Evolutionary conservation across 2,797 vertebrate species (phyloP).

Genomic region (Xyrichtys novacula): DNA sequence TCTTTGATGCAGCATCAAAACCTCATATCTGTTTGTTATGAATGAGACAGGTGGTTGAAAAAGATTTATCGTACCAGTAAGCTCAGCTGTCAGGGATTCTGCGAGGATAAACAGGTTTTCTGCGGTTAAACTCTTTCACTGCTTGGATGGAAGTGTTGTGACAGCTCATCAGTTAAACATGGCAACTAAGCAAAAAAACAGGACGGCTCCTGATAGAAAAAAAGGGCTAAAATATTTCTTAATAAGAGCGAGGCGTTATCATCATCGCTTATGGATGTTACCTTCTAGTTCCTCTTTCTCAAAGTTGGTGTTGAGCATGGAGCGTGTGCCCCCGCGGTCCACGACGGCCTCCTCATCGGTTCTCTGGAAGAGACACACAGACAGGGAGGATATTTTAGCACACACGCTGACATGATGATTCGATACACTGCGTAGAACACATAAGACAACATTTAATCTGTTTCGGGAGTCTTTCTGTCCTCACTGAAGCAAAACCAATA

Average conservation of each 20-base stretch:
- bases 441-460: not conserved
- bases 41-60: conserved; percentile 18
- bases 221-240: not conserved
- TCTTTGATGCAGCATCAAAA: conserved; percentile 52
- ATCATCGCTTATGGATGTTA: conserved; percentile 69
- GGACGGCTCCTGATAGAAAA: not conserved
- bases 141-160: not conserved
- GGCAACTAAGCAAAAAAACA: not conserved
- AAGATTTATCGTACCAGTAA: not conserved
- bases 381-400: too few species aligned
- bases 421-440: too few species aligned
- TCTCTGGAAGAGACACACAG: conserved; percentile 83
- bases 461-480: not conserved
- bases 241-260: not conserved
- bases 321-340: conserved; percentile 96
- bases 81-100: conserved; percentile 16
- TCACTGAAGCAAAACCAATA: conserved; percentile 16
- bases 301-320: conserved; percentile 99
- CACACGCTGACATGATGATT: too few species aligned
- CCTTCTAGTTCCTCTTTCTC: conserved; percentile 99
- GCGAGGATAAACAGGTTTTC: not conserved
- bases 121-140: not conserved
- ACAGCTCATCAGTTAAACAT: not conserved
- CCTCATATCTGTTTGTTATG: conserved; percentile 10
- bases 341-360: conserved; percentile 98